Evolutionary conservation across 2,113 vertebrate genomes (phyloP).

Genomic region (Chaetops frenatus): DNA sequence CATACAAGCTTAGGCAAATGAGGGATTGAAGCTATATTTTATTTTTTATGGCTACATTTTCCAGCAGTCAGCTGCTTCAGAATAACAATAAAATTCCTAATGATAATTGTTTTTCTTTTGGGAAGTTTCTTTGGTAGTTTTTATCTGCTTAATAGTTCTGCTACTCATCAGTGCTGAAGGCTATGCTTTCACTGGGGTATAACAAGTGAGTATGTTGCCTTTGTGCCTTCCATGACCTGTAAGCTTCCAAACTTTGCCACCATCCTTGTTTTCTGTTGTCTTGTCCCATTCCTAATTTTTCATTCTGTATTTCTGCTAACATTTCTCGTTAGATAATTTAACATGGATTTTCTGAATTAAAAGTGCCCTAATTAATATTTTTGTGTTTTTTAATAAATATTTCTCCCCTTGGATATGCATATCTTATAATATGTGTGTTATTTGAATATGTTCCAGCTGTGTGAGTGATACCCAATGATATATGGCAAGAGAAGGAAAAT

Average conservation of each 20-base stretch:
- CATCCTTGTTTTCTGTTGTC: not conserved
- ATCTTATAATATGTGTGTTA: not conserved
- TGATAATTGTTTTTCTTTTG: conserved; percentile 39
- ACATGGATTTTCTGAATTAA: not conserved
- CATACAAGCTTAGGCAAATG: conserved; percentile 59
- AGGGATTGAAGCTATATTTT: conserved; percentile 45
- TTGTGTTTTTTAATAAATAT: not conserved
- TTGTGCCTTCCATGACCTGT: not conserved
- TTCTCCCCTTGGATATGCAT: not conserved
- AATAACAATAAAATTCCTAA: conserved; percentile 63
- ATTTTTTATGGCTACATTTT: conserved; percentile 55
- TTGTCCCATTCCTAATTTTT: not conserved
- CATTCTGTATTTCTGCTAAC: not conserved
- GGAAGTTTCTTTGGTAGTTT: conserved; percentile 37
- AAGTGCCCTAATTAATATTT: not conserved
- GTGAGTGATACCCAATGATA: not conserved
- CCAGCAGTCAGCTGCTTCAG: conserved; percentile 55
- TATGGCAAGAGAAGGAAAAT: not conserved
- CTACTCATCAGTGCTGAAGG: not conserved
- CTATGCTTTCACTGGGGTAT: not conserved
- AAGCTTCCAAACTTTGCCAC: not conserved
- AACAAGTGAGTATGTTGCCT: not conserved
- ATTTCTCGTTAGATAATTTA: not conserved
- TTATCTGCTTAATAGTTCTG: conserved; percentile 1
- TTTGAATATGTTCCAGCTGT: not conserved